Base-by-base conservation (phyloP, 2,888 invertebrate species). In the Synergus itoensis region DNA sequence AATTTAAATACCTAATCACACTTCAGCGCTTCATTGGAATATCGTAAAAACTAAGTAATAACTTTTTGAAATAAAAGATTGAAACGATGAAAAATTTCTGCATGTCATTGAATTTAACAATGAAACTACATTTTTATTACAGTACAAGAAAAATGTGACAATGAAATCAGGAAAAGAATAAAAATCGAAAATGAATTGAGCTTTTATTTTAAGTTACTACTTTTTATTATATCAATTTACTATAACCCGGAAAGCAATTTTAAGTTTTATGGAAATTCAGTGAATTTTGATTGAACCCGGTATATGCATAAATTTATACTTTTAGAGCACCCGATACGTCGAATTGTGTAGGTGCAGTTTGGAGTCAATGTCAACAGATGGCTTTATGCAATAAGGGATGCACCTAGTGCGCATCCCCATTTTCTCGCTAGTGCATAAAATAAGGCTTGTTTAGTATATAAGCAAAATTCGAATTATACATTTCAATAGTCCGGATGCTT, bases 401-500 rank as follows among this genome's bases (percentile, higher is more conserved):
- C 76, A 82, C 65, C 11, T 57, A 3, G 16, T 48, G n/a, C 48
- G 76, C 60, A 65, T 64, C 40, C 53, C 79, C 21, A 48, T 40
- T 63, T 53, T 65, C 82, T 73, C 83, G 79, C 79, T 77, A 82
- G 82, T 77, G 67, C 73, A 28, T 11, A 36, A 36, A 14, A 21
- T 8, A 11, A 18, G n/a, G 0, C 28, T 79, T 75, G 43, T 43
- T 77, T 21, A n/a, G 63, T 84, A 86, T 86, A 86, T 84, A 86
- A 86, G 82, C 77, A 53, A 53, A 78, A 60, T 7, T 43, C 40
- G 57, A 12, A n/a, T 14, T 28, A 60, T 73, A 77, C 48, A 65
- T 79, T 4, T 9, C 79, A 84, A 83, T 86, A 86, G 86, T 85
- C 86, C 85, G 28, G 86, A 85, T 81, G 85, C 86, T 86, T 86